A percentile compares a stretch with the other conserved stretches of the same genome.
These are phyloP conservation scores for Borostomias antarcticus DNA, from an alignment of 2,797 vertebrate genomes.

Conservation along the genomic window DNA sequence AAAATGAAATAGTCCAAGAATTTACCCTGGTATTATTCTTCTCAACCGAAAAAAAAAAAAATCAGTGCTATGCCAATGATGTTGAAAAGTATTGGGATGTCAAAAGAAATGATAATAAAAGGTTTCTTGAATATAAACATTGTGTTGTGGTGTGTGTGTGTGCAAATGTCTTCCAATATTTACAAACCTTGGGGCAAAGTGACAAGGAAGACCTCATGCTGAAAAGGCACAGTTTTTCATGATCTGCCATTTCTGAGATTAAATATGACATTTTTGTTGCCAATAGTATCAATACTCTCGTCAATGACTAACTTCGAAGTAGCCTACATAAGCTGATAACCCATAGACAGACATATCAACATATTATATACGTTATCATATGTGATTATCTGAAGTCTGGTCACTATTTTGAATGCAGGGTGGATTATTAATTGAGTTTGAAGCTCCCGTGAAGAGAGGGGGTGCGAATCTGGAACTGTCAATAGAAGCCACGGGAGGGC, in stretches of 20 bases:
- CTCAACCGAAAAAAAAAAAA: conserved; percentile 51
- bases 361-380: not conserved
- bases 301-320: not conserved
- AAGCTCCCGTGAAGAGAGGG: not conserved
- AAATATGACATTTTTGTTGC: too few species aligned
- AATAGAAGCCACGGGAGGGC: conserved; percentile 75
- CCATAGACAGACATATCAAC: not conserved
- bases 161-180: not conserved
- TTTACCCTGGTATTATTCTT: conserved; percentile 67
- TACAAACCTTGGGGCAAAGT: not conserved
- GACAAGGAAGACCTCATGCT: not conserved
- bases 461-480: conserved; percentile 14
- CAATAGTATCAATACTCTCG: too few species aligned
- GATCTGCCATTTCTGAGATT: too few species aligned
- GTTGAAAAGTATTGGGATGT: conserved; percentile 68
- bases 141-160: not conserved
- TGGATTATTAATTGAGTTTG: not conserved
- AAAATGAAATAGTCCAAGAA: conserved; percentile 56
- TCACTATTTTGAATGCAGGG: not conserved
- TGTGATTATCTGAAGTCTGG: not conserved
- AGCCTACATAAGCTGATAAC: not conserved
- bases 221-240: too few species aligned
- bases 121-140: conserved; percentile 68
- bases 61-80: conserved; percentile 72
- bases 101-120: conserved; percentile 66